Base-by-base conservation (phyloP, 1,140 invertebrate genomes). In the Drosophila mauritiana region DNA sequence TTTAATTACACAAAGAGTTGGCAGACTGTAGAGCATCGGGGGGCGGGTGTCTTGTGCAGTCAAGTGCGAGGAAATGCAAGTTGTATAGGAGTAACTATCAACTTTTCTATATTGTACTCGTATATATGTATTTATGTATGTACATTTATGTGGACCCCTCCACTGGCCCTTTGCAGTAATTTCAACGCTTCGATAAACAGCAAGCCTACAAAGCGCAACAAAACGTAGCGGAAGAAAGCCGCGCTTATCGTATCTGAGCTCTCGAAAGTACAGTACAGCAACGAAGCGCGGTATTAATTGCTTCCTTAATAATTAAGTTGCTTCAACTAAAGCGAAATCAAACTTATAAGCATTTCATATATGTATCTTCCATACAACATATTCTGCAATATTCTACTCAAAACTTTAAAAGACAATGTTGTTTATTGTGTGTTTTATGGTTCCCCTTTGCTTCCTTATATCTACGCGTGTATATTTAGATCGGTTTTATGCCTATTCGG, bases 141-240 rank as follows among this genome's bases (percentile, higher is more conserved):
- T 70, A 42, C 34, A 39, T 72, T 58, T 65, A 46, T 74, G 62
- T 68, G 59, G 56, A 49, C 63, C 53, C 61, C 57, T 72, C 39
- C 53, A 27, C 36, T 45, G 52, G 81, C 73, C 82, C 78, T 77
- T 86, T 62, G 45, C 69, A 82, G 78, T 86, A 86, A 88, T 88
- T 88, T 79, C 82, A 88, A 86, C 82, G 82, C 79, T 86, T 83
- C 82, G 82, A 88, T 88, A 86, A 86, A 79, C 83, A 63, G 57
- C 46, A 31, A 65, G 61, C 34, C 46, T 53, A 68, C 37, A 80
- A 73, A 73, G 53, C 68, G 76, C 59, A 76, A 73, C 79, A 78
- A 63, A 83, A 78, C 48, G 63, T 73, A 86, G 77, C 82, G 83
- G 83, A 88, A 79, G 83, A 86, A 68, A 72, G 75, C 46, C 49